Conservation (phyloP, 2,888 invertebrate genomes). For the Gari tellinella region DNA sequence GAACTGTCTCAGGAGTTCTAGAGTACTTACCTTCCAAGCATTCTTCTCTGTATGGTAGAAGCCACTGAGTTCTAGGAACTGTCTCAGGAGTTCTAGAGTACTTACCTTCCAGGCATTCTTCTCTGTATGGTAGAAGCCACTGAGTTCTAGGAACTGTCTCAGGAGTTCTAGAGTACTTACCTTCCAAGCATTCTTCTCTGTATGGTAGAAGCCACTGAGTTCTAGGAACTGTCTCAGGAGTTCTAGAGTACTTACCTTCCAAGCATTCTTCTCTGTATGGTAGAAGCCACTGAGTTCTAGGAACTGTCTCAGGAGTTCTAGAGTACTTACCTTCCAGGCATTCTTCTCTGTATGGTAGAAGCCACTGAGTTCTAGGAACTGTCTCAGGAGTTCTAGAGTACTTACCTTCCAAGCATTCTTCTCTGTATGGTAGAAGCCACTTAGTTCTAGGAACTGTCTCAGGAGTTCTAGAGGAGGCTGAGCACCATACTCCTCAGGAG, state of each 20-base stretch:
- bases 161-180: slow-evolving; percentile 76
- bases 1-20: slow-evolving; percentile 82
- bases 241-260: slow-evolving; percentile 83
- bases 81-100: slow-evolving; percentile 77
- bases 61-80: slow-evolving; percentile 83
- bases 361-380: slow-evolving; percentile 83
- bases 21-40: slow-evolving; percentile 79
- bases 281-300: slow-evolving; percentile 83
- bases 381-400: slow-evolving; percentile 83
- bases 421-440: slow-evolving; percentile 82
- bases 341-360: slow-evolving; percentile 82
- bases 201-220: slow-evolving; percentile 82
- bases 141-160: slow-evolving; percentile 82
- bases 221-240: slow-evolving; percentile 83
- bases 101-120: slow-evolving; percentile 83
- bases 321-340: slow-evolving; percentile 82
- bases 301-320: slow-evolving; percentile 83
- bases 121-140: slow-evolving; percentile 82
- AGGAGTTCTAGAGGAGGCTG: slow-evolving; percentile 84
- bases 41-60: slow-evolving; percentile 82
- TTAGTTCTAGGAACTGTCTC: slow-evolving; percentile 82
- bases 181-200: slow-evolving; percentile 82
- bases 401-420: slow-evolving; percentile 83
- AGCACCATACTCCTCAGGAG: slow-evolving; percentile 83
- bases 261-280: slow-evolving; percentile 80